phyloP scores from a whole-genome alignment of 2,797 vertebrate genomes.

The Sciurus vulgaris region DNA sequence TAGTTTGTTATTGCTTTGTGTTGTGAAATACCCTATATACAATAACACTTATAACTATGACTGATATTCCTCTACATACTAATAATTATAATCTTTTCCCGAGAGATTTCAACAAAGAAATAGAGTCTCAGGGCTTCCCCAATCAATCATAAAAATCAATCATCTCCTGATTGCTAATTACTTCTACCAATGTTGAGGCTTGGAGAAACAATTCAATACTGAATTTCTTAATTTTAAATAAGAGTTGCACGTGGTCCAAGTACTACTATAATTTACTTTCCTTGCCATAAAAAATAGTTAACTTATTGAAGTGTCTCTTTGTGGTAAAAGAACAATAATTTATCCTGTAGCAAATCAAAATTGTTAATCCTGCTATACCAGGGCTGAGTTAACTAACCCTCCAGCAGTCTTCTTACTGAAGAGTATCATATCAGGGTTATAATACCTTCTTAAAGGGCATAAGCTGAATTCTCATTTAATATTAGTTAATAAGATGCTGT shows the following conservation, averaged over 20 bases:
- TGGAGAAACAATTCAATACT: not conserved
- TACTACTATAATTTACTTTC: constrained; percentile 38
- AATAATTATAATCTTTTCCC: constrained; percentile 34
- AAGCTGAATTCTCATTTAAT: not conserved
- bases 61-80: not conserved
- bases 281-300: constrained; percentile 3
- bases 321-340: constrained; percentile 1
- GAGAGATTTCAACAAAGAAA: constrained; percentile 43
- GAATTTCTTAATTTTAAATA: constrained; percentile 51
- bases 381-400: not conserved
- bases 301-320: not conserved
- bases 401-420: not conserved
- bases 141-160: not conserved
- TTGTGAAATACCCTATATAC: not conserved
- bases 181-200: not conserved
- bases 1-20: not conserved
- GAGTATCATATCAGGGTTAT: not conserved
- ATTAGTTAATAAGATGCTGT: not conserved
- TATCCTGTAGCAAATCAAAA: not conserved
- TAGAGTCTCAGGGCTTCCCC: not conserved
- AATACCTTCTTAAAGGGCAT: not conserved
- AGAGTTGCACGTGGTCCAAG: not conserved
- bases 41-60: not conserved
- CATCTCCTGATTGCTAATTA: not conserved
- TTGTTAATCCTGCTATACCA: not conserved